Evolutionary conservation across 2,113 vertebrate genomes (phyloP).

Genomic region (Petroica traversi): DNA sequence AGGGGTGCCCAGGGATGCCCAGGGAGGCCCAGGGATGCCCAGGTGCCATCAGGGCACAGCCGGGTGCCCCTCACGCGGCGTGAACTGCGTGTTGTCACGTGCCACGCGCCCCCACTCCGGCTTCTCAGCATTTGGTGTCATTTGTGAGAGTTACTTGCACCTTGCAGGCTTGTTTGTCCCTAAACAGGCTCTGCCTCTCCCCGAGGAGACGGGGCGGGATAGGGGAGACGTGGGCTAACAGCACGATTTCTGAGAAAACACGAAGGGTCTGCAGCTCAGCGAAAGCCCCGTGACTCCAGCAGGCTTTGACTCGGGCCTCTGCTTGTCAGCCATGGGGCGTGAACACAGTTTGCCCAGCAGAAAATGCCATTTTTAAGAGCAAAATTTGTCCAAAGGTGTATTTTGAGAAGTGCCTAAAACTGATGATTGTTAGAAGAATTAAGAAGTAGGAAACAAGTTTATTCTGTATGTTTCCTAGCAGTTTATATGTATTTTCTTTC

Average conservation of each 20-base stretch:
- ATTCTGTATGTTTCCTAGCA: background rate
- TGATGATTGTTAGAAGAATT: background rate
- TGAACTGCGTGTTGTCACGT: constrained; percentile 11
- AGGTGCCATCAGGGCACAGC: background rate
- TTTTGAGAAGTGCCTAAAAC: background rate
- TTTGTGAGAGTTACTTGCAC: constrained; percentile 29
- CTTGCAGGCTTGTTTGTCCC: constrained; percentile 28
- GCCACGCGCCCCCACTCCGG: background rate
- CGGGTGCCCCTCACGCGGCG: background rate
- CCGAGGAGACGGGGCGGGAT: background rate
- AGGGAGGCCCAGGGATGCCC: background rate
- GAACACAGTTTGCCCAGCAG: background rate
- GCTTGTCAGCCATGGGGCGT: accelerated
- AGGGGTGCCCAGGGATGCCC: background rate
- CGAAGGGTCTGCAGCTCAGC: background rate
- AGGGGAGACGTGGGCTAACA: background rate
- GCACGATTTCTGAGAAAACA: background rate
- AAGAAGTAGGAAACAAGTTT: background rate
- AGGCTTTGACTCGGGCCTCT: background rate
- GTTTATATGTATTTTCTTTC: background rate
- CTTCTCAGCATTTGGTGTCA: background rate
- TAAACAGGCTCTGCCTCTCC: constrained; percentile 22
- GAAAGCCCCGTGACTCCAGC: background rate
- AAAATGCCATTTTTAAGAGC: background rate
- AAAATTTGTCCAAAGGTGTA: background rate